Base-by-base conservation (phyloP, 2,797 vertebrate genomes). In the Myotis daubentonii region DNA sequence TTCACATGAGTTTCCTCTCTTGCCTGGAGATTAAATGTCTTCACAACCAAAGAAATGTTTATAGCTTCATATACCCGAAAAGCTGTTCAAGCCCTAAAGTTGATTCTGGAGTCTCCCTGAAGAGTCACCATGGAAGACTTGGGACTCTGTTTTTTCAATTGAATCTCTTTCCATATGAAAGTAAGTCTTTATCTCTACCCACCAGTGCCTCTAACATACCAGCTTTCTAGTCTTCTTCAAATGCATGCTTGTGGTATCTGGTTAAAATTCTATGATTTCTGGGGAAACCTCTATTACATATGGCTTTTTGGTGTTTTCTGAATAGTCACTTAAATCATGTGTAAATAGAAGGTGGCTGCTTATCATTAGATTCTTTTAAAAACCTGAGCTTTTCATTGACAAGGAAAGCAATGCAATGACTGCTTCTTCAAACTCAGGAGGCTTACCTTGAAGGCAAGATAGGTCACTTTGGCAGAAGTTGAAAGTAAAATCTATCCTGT, bases 281-380 rank as follows among this genome's bases (percentile, higher is more conserved):
- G 28, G 17, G 20, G 13, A 3, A 88, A 23, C 8, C 5, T 85
- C n/a, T 51, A 66, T 70, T 89, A 71, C 11, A 44, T 62, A 62
- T 5, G 17, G 11, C 30, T 60, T 92, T 81, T 87, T 68, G n/a
- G 6, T 89, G 53, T 81, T 74, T 6, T 74, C 53, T 87, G 33
- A 78, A 65, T 85, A 83, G 41, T 91, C 30, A 93, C 33, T 88
- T 95, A 57, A 49, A 47, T 95, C 36, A 5, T 71, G 16, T 86
- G 15, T 71, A 92, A 82, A 81, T 51, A 80, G 28, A 92, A 86
- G 30, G 6, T 74, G 47, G 25, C 33, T 60, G 10, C 16, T 80
- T 36, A 70, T 33, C 33, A 41, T 87, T 13, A 82, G 72, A 28
- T n/a, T 74, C 36, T 78, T 90, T 88, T 53, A 8, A 84, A 94